Base-by-base conservation (phyloP, 2,113 vertebrate species). In the Hyaena hyaena region DNA sequence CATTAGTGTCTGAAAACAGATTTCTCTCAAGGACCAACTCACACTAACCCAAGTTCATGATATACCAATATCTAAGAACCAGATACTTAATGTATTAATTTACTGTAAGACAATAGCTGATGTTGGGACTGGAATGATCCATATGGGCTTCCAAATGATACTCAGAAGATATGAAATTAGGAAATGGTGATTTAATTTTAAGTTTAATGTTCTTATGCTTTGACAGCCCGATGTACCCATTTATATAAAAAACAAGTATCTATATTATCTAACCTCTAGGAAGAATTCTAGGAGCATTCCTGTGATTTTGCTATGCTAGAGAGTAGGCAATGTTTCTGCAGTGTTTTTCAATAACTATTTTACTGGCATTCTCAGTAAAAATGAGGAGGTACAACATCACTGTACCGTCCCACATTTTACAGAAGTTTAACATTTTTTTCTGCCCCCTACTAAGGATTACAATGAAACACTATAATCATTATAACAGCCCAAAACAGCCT, bases 1-100 rank as follows among this genome's bases (percentile, higher is more conserved):
- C 94, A 7, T 65, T 69, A 39, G 31, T 48, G 14, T 83, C 61
- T 82, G 79, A 96, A 43, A 92, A 35, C 39, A 91, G 26, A 63
- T 93, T 15, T 92, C 53, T 82, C 55, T 93, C 61, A 43, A n/a
- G 23, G 63, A 55, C 43, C 26, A 92, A 85, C 6, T 93, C 39
- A 93, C 9, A 50, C 50, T 84, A 88, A 87, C 4, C 19, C 50
- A 94, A 94, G 28, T 43, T 85, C 11, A 39, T 77, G 28, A 77
- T 24, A 89, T 21, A 53, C 14, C 39, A 82, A n/a, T 33, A 21
- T 12, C 19, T 65, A 90, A 55, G 35, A 85, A 58, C 1, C 24
- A 93, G 89, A 93, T 73, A 66, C 45, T 1, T 89, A 45, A 90
- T 85, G 24, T 19, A 43, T 39, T 90, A 81, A 83, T 83, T 92